Base-by-base conservation (phyloP, 2,888 invertebrate species). In the Resseliella maxima region DNA sequence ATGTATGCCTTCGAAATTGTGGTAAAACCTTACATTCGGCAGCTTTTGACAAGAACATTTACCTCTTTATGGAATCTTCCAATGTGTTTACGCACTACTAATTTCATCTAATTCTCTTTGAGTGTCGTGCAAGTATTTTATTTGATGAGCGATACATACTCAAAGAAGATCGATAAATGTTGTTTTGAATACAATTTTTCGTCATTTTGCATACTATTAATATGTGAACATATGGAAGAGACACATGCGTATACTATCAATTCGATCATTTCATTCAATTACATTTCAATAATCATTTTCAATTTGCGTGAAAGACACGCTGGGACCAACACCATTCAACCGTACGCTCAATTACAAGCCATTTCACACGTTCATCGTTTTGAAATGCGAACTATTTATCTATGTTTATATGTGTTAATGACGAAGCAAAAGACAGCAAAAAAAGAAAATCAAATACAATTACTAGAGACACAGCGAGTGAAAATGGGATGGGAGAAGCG, bases 21-120 rank as follows among this genome's bases (percentile, higher is more conserved):
- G 1, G 10, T 72, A 0, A 0, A 59, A 50, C 18, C 59, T 24
- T 3, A 24, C n/a, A 2, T 18, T 24, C 27, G 12, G 12, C 72
- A 72, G 38, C 83, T 83, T 36, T 83, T n/a, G 38, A 8, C 83
- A n/a, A 38, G 83, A 38, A 83, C 38, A n/a, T 38, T 5, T 38
- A 83, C 38, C 83, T 8, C 3, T n/a, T 38, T 38, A 18, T n/a
- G 38, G 38, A 83, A 31, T 24, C 38, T 21, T 38, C n/a, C 0
- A 83, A 83, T 38, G 8, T 83, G 36, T 83, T 83, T 83, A 83
- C 83, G 83, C 83, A 83, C 83, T 83, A 83, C 83, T 83, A 38
- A 83, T 83, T 83, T 83, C 24, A 38, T 36, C 38, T 1, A 18
- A n/a, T 72, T 59, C 59, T 24, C 24, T 59, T 10, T 35, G 72